These are phyloP conservation scores for Coracopsis vasa DNA, from an alignment of 2,113 vertebrate species.

Conservation along the genomic window DNA sequence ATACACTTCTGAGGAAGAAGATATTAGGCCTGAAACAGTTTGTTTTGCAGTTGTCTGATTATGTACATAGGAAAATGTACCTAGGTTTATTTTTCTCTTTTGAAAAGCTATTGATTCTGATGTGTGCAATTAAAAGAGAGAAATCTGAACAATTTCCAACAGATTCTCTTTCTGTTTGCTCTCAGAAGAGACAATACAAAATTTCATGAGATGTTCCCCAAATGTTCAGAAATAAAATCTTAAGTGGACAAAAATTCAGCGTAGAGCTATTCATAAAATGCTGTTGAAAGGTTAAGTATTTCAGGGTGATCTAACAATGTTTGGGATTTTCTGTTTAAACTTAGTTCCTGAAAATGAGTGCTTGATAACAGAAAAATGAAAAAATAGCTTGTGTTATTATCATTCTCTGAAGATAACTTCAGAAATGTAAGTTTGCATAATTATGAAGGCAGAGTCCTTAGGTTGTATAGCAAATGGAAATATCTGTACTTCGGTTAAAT, in stretches of 20 bases:
- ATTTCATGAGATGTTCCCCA: neutral
- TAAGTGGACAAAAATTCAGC: neutral
- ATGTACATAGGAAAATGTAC: neutral
- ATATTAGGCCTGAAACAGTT: neutral
- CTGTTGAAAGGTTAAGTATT: neutral
- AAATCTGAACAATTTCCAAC: neutral
- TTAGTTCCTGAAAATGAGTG: neutral
- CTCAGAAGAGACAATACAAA: neutral
- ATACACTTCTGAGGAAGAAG: neutral
- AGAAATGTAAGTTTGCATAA: neutral
- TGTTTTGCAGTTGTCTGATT: neutral
- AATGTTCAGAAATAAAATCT: neutral
- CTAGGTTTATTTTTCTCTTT: neutral
- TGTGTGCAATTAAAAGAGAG: neutral
- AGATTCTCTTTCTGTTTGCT: neutral
- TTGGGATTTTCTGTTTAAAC: neutral
- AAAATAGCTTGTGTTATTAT: neutral
- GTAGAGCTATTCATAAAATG: neutral
- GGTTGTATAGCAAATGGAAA: neutral
- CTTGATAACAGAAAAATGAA: neutral
- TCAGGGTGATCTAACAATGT: neutral
- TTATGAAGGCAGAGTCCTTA: neutral
- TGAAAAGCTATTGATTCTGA: neutral
- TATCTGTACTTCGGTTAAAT: neutral
- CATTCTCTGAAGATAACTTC: constrained; percentile 10